Percentiles rank a stretch among this genome's conserved stretches.
These are phyloP conservation scores for Nannospalax galili DNA, from an alignment of 2,113 vertebrate species.

Conservation along the genomic window DNA sequence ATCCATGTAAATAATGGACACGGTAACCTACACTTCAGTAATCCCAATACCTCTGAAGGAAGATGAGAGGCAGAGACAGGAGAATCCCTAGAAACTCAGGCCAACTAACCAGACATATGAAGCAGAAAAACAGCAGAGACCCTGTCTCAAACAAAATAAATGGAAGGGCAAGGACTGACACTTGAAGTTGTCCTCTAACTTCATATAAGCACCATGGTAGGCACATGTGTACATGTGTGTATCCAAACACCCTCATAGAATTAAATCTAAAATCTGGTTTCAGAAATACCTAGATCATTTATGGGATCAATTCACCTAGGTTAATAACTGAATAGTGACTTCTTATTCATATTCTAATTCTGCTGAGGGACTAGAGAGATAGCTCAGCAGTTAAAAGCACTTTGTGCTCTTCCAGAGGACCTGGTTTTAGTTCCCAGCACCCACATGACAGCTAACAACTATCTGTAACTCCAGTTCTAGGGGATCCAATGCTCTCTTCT, in stretches of 20 bases:
- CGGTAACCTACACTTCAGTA: background rate
- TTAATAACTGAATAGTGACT: conserved; percentile 50
- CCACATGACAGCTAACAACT: too few relatives aligned
- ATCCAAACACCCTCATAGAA: background rate
- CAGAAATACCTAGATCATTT: background rate
- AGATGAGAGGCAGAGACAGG: background rate
- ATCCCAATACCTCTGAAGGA: background rate
- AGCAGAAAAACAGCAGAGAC: background rate
- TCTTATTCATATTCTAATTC: conserved; percentile 36
- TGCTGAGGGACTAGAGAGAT: background rate
- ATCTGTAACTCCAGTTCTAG: too few relatives aligned
- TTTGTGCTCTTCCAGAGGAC: too few relatives aligned
- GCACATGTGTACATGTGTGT: background rate
- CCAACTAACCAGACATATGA: background rate
- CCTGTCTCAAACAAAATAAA: background rate
- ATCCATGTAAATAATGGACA: background rate
- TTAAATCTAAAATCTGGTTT: conserved; percentile 8
- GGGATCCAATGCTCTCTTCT: too few relatives aligned
- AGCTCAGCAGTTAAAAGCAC: too few relatives aligned
- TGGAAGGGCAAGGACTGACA: background rate
- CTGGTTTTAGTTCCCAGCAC: too few relatives aligned
- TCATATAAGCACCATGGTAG: background rate
- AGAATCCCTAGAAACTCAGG: background rate
- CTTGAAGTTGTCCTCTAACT: background rate
- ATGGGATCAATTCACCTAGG: conserved; percentile 29